Conservation (phyloP, 2,113 vertebrate species). For the Ovis canadensis region DNA sequence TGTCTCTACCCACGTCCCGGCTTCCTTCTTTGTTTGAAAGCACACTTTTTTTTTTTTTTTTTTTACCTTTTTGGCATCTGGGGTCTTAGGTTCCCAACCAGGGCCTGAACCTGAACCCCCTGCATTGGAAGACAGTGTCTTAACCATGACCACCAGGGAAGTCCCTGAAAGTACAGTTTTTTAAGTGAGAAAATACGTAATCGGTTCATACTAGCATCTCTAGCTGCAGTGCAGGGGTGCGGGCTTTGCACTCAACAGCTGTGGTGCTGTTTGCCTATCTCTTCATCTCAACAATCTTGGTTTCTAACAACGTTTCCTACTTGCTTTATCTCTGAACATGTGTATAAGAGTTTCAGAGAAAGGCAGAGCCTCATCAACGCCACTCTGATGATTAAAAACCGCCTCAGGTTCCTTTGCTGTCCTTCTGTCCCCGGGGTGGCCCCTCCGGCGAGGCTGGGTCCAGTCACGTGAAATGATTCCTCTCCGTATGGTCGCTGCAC, state of each 20-base stretch:
- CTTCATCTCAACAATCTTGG: too few relatives aligned
- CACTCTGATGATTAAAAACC: too few relatives aligned
- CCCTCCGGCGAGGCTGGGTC: too few relatives aligned
- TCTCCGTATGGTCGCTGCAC: too few relatives aligned
- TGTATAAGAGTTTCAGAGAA: neutral
- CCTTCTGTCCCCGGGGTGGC: rapidly evolving
- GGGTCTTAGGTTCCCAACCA: too few relatives aligned
- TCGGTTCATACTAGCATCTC: neutral
- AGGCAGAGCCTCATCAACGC: rapidly evolving
- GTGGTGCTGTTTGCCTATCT: neutral
- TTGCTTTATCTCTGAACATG: neutral
- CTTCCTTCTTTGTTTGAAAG: neutral
- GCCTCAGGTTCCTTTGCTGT: neutral
- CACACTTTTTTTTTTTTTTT: neutral
- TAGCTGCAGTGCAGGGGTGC: rapidly evolving
- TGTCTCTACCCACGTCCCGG: neutral
- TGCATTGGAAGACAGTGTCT: too few relatives aligned
- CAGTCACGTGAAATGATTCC: rapidly evolving
- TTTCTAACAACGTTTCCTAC: neutral
- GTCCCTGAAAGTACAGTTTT: neutral
- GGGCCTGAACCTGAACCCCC: too few relatives aligned
- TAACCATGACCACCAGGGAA: too few relatives aligned
- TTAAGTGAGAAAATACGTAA: neutral
- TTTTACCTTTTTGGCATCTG: too few relatives aligned
- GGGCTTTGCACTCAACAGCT: neutral